Evolutionary conservation across 2,113 vertebrate genomes (phyloP).

Genomic region (Hippocampus abdominalis): DNA sequence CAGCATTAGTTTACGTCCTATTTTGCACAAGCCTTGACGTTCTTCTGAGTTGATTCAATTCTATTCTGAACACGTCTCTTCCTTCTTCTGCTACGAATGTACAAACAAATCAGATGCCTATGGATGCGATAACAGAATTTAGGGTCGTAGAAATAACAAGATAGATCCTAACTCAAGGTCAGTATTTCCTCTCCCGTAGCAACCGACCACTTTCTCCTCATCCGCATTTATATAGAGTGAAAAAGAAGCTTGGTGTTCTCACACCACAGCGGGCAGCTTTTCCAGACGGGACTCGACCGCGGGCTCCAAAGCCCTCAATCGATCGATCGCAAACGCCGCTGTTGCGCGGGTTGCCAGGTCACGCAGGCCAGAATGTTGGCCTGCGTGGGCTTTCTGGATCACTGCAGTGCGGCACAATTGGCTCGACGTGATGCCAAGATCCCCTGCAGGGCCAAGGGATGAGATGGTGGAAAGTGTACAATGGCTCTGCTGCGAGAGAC

Average conservation of each 20-base stretch:
- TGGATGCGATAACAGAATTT: not conserved
- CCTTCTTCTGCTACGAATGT: no score
- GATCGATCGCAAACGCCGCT: conserved; percentile 13
- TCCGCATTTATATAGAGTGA: conserved; percentile 18
- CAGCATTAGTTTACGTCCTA: no score
- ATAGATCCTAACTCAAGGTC: conserved; percentile 4
- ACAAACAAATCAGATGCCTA: no score
- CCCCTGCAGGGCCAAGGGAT: conserved; percentile 29
- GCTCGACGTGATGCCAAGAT: conserved; percentile 46
- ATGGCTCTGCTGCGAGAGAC: not conserved
- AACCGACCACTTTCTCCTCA: conserved; percentile 25
- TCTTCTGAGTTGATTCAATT: no score
- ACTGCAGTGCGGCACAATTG: conserved; percentile 41
- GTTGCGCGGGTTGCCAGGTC: conserved; percentile 37
- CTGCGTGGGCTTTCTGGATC: conserved; percentile 38
- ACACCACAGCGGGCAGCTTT: conserved; percentile 2
- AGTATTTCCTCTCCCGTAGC: not conserved
- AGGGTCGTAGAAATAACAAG: not conserved
- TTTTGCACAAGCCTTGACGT: no score
- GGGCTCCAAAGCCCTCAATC: conserved; percentile 29
- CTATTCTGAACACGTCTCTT: no score
- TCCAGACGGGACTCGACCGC: not conserved
- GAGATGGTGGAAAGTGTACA: conserved; percentile 16
- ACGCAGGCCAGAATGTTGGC: conserved; percentile 25
- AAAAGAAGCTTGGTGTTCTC: conserved; percentile 6